Percentiles rank a stretch among this genome's conserved stretches.
phyloP scores from a whole-genome alignment of 2,888 invertebrate genomes.

The Nemotelus nigrinus region DNA sequence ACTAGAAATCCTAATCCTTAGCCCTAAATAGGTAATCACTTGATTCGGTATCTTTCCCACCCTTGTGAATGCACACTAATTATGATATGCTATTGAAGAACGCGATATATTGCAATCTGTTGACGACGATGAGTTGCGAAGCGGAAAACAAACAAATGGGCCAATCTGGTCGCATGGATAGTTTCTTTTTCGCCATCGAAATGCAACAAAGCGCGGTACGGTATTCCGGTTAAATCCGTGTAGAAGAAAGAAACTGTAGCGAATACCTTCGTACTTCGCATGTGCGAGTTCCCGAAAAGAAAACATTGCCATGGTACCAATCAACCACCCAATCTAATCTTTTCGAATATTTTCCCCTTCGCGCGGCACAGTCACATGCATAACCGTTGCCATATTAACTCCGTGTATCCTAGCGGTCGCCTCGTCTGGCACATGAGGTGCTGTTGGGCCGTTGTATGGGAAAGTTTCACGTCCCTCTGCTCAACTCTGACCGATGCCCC shows the following conservation, averaged over 20 bases:
- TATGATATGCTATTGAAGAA: constrained; percentile 4
- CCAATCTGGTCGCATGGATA: not conserved
- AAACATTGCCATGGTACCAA: constrained; percentile 18
- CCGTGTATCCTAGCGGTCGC: not conserved
- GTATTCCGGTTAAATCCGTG: not conserved
- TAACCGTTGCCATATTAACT: not conserved
- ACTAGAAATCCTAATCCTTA: constrained; percentile 14
- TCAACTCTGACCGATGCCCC: constrained; percentile 3
- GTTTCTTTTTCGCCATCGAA: not conserved
- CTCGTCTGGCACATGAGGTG: not conserved
- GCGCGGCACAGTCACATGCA: too few species aligned
- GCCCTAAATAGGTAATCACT: constrained; percentile 24
- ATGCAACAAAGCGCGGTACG: not conserved
- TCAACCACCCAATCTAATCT: too few species aligned
- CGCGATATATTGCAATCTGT: constrained; percentile 16
- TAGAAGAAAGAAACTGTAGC: not conserved
- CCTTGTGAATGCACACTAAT: not conserved
- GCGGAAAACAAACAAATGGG: constrained; percentile 16
- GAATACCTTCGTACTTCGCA: not conserved
- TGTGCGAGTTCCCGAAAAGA: constrained; percentile 10
- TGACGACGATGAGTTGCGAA: constrained; percentile 7
- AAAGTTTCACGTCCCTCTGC: not conserved
- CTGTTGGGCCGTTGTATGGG: not conserved
- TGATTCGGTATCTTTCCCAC: not conserved
- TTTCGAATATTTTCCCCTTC: too few species aligned